A percentile compares a stretch with the other conserved stretches of the same genome.
Conservation (phyloP, 1,140 invertebrate species). For the Dendroctonus ponderosae region DNA sequence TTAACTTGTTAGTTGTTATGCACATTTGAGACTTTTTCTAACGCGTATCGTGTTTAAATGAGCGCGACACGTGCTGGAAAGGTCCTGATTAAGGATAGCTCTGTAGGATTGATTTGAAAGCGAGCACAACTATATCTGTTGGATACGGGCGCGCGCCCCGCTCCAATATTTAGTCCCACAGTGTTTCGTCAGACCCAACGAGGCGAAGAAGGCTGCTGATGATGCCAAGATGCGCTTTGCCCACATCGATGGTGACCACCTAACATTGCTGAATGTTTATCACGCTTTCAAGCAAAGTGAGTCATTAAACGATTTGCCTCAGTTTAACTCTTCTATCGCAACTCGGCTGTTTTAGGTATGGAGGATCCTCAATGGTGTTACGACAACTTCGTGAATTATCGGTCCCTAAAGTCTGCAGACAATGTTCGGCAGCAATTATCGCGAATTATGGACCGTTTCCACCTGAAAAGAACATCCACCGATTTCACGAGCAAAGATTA, state of each 20-base stretch:
- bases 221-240: conserved; percentile 99
- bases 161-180: conserved; percentile 85
- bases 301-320: conserved; percentile 43
- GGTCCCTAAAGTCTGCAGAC: conserved; percentile 87
- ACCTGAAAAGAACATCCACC: conserved; percentile 90
- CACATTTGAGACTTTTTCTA: conserved; percentile 20
- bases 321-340: not conserved
- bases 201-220: conserved; percentile 98
- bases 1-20: not conserved
- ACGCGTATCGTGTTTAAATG: conserved; percentile 34
- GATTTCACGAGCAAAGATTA: conserved; percentile 99
- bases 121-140: conserved; percentile 58
- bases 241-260: conserved; percentile 98
- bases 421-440: conserved; percentile 67
- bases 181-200: conserved; percentile 98
- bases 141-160: conserved; percentile 57
- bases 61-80: conserved; percentile 15
- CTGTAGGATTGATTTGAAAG: conserved; percentile 52
- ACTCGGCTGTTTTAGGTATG: conserved; percentile 51
- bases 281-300: conserved; percentile 99
- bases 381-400: conserved; percentile 98
- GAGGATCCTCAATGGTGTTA: conserved; percentile 99
- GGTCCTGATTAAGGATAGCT: conserved; percentile 53
- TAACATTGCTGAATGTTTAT: conserved; percentile 92
- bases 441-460: conserved; percentile 79